Conservation (phyloP, 2,113 vertebrate species). For the Alligator mississippiensis region DNA sequence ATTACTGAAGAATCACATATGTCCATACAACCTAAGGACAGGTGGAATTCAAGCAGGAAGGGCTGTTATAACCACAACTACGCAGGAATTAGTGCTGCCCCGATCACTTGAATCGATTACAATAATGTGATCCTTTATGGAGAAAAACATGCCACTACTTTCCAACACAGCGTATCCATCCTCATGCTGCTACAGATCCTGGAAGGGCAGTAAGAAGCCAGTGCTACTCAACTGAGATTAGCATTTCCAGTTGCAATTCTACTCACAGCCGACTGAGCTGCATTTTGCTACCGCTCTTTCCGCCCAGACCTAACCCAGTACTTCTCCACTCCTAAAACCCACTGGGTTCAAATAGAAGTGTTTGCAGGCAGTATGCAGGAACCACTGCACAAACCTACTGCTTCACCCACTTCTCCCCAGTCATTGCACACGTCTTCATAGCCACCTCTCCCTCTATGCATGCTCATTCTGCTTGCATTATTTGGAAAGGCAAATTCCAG, state of each 20-base stretch:
- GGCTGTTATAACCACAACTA: neutral
- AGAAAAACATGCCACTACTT: neutral
- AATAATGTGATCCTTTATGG: neutral
- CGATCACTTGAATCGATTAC: neutral
- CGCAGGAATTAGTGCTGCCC: neutral
- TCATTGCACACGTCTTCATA: neutral
- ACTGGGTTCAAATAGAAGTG: neutral
- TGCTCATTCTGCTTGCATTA: neutral
- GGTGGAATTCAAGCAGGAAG: neutral
- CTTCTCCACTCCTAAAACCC: neutral
- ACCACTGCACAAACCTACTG: neutral
- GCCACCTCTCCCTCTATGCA: too few relatives aligned
- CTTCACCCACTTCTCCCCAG: neutral
- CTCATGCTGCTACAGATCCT: neutral
- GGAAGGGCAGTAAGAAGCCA: neutral
- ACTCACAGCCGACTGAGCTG: neutral
- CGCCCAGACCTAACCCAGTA: neutral
- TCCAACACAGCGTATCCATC: neutral
- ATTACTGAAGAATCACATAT: neutral
- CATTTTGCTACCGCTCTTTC: neutral
- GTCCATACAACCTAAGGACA: neutral
- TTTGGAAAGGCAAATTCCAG: neutral
- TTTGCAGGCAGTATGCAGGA: neutral
- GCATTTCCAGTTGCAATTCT: neutral
- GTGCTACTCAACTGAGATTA: rapidly evolving